Percentiles rank a stretch among this genome's conserved stretches.
phyloP scores from a whole-genome alignment of 2,797 vertebrate species.

The Morus bassanus region DNA sequence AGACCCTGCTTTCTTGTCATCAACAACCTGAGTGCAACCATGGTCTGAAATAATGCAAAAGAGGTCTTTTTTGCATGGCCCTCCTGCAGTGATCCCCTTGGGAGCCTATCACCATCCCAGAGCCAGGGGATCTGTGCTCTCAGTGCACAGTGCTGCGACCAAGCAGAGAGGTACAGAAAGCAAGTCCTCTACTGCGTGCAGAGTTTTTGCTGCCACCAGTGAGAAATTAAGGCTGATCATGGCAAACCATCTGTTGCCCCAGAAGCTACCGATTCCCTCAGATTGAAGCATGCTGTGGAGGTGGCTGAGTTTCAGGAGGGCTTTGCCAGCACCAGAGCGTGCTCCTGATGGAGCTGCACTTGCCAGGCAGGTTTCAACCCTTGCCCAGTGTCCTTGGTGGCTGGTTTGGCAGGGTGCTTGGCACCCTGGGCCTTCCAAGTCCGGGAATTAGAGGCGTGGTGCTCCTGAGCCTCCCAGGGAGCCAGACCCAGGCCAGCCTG shows the following conservation, averaged over 20 bases:
- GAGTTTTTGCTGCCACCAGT: background rate
- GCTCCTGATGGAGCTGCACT: background rate
- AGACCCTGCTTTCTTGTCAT: background rate
- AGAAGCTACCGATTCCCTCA: background rate
- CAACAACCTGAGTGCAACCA: background rate
- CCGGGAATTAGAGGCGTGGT: background rate
- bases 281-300: background rate
- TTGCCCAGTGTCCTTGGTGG: background rate
- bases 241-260: background rate
- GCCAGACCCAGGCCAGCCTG: background rate
- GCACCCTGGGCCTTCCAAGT: background rate
- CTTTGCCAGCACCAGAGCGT: background rate
- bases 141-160: background rate
- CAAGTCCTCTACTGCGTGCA: background rate
- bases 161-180: background rate
- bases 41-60: background rate
- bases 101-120: background rate
- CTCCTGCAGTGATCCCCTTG: background rate
- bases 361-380: background rate
- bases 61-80: background rate
- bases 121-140: background rate
- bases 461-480: background rate
- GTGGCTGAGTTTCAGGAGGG: background rate
- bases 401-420: background rate
- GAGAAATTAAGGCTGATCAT: background rate